Evolutionary conservation across 2,888 invertebrate species (phyloP).

Genomic region (Agrypnus murinus): DNA sequence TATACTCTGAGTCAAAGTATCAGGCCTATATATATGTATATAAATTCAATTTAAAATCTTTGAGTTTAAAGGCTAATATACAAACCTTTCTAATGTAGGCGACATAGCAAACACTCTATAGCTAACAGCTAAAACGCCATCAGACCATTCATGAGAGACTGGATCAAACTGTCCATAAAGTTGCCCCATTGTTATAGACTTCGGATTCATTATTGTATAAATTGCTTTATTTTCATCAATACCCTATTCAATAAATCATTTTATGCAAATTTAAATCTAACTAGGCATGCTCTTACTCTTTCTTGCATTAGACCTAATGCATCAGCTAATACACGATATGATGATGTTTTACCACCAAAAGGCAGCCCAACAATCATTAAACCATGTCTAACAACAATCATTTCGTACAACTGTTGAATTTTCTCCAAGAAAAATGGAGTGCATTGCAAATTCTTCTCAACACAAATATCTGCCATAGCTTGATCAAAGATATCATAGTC

Average conservation of each 20-base stretch:
- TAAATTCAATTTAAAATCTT: too few relatives aligned
- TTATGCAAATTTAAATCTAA: not conserved
- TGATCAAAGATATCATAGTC: slow-evolving; percentile 84
- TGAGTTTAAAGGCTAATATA: not conserved
- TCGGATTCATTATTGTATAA: slow-evolving; percentile 92
- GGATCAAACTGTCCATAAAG: slow-evolving; percentile 96
- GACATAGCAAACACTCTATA: slow-evolving; percentile 88
- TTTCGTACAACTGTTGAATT: slow-evolving; percentile 93
- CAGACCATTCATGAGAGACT: slow-evolving; percentile 95
- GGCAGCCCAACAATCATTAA: slow-evolving; percentile 95
- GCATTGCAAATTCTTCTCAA: slow-evolving; percentile 85
- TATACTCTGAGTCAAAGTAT: too few relatives aligned
- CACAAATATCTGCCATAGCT: slow-evolving; percentile 79
- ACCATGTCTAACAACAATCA: slow-evolving; percentile 96
- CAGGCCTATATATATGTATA: too few relatives aligned
- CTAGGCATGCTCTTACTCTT: slow-evolving; percentile 70
- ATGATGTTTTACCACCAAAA: slow-evolving; percentile 93
- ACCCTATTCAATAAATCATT: slow-evolving; percentile 72
- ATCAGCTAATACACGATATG: slow-evolving; percentile 88
- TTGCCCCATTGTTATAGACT: slow-evolving; percentile 96
- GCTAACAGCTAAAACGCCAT: slow-evolving; percentile 89
- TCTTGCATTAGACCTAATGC: slow-evolving; percentile 86
- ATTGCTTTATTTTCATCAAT: slow-evolving; percentile 86
- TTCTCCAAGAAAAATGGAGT: slow-evolving; percentile 91
- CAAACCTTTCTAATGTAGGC: slow-evolving; percentile 79